These are phyloP conservation scores for Alsophila aescularia DNA, from an alignment of 2,888 invertebrate genomes.

Conservation along the genomic window DNA sequence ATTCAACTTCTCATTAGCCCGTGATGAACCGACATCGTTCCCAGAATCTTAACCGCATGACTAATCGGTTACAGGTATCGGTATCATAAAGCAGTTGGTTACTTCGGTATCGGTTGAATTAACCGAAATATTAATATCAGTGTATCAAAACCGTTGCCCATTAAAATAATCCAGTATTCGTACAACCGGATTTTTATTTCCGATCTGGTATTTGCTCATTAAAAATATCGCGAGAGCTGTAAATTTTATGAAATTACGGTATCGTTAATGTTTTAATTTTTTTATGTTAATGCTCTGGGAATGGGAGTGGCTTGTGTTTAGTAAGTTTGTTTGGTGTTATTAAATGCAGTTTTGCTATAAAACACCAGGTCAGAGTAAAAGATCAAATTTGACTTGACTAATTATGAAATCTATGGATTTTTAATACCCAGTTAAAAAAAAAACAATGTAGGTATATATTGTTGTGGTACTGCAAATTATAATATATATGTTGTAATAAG, in stretches of 20 bases:
- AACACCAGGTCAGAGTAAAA: too few species aligned
- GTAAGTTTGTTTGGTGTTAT: too few species aligned
- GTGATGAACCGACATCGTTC: constrained; percentile 3
- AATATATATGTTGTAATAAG: too few species aligned
- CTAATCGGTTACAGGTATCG: constrained; percentile 13
- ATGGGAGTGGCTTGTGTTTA: too few species aligned
- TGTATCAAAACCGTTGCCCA: constrained; percentile 7
- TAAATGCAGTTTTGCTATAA: too few species aligned
- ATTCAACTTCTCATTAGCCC: constrained; percentile 16
- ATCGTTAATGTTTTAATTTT: neutral
- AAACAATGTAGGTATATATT: too few species aligned
- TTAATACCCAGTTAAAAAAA: too few species aligned
- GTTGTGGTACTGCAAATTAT: too few species aligned
- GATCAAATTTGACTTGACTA: too few species aligned
- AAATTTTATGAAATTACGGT: constrained; percentile 5
- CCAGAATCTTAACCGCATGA: constrained; percentile 7
- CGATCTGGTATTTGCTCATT: constrained; percentile 12
- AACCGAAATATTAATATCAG: constrained; percentile 3
- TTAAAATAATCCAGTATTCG: constrained; percentile 8
- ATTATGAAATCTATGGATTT: too few species aligned
- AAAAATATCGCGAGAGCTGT: constrained; percentile 1
- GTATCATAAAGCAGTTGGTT: constrained; percentile 4
- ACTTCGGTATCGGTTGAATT: constrained; percentile 3
- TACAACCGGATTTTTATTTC: constrained; percentile 22
- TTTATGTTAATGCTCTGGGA: neutral